phyloP scores from a whole-genome alignment of 2,113 vertebrate species.

The Pteronura brasiliensis region DNA sequence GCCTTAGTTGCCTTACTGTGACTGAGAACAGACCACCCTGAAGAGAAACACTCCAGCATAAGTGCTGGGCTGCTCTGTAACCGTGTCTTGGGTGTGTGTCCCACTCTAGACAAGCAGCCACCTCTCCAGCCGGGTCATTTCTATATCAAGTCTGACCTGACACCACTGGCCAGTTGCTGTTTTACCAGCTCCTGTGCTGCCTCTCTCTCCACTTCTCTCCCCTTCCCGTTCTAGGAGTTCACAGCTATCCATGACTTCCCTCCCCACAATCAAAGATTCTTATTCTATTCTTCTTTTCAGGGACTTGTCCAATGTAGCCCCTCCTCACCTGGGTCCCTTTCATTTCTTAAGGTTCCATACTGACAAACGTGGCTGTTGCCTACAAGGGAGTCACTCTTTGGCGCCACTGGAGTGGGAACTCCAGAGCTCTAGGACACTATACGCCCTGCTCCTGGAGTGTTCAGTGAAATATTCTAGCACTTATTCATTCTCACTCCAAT shows the following conservation, averaged over 20 bases:
- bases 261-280: neutral
- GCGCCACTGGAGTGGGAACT: no score
- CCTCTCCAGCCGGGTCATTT: neutral
- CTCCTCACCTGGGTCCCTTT: neutral
- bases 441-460: neutral
- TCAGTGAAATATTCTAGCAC: neutral
- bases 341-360: neutral
- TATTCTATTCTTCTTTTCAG: neutral
- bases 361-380: neutral
- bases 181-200: neutral
- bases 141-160: neutral
- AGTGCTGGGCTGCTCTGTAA: neutral
- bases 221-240: neutral
- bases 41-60: neutral
- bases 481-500: neutral
- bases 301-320: neutral
- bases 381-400: neutral
- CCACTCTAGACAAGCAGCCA: neutral
- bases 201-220: neutral
- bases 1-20: neutral
- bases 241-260: neutral
- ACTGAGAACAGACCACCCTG: neutral
- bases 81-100: neutral
- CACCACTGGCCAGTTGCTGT: accelerated
- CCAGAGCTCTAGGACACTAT: neutral